Evolutionary conservation across 2,113 vertebrate species (phyloP).

Genomic region (Ceyx cyanopectus): DNA sequence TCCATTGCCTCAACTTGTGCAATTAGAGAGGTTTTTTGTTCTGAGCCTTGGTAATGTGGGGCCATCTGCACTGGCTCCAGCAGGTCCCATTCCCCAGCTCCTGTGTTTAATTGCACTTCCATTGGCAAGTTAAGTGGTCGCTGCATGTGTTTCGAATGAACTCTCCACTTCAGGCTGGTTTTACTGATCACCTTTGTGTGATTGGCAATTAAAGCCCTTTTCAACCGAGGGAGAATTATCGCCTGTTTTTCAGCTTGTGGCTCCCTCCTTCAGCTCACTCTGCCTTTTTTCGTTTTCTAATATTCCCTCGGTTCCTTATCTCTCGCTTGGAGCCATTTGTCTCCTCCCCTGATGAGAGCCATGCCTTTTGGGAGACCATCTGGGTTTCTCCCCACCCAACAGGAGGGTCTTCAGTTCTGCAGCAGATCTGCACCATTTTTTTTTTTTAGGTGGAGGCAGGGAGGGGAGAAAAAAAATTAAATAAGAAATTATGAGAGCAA

Average conservation of each 20-base stretch:
- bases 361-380: not conserved
- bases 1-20: not conserved
- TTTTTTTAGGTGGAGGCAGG: not conserved
- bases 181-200: conserved; percentile 33
- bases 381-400: not conserved
- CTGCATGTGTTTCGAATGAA: conserved; percentile 34
- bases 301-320: conserved; percentile 16
- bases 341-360: not conserved
- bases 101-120: conserved; percentile 31
- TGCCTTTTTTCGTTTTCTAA: conserved; percentile 8
- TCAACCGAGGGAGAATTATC: not conserved
- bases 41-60: not conserved
- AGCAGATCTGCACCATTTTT: not conserved
- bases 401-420: not conserved
- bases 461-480: not conserved
- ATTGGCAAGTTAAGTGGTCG: not conserved
- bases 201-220: conserved; percentile 41
- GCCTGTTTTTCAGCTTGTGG: not conserved
- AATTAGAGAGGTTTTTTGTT: conserved; percentile 3
- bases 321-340: not conserved
- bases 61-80: conserved; percentile 9
- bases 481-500: not conserved
- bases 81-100: not conserved
- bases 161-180: conserved; percentile 25
- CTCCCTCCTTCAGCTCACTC: not conserved